phyloP scores from a whole-genome alignment of 2,888 invertebrate species.

The Dasysyrphus albostriatus region DNA sequence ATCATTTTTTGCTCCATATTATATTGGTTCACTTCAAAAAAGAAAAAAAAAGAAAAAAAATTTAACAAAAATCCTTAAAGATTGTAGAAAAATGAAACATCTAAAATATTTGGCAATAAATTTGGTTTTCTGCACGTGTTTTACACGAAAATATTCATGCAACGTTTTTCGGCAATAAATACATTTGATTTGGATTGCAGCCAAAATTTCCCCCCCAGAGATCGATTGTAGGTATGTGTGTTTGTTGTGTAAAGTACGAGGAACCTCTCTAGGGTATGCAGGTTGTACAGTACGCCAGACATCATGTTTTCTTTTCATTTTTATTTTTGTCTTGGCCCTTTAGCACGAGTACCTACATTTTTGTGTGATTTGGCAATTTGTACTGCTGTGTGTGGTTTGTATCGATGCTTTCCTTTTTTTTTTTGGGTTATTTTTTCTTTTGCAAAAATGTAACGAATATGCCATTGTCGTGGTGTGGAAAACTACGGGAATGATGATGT shows the following conservation, averaged over 20 bases:
- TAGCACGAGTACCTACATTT: slow-evolving; percentile 47
- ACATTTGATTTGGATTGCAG: slow-evolving; percentile 80
- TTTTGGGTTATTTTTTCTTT: background rate
- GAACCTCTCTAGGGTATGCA: slow-evolving; percentile 54
- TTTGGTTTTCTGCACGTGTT: slow-evolving; percentile 74
- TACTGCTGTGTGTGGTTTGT: slow-evolving; percentile 52
- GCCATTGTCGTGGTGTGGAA: slow-evolving; percentile 38
- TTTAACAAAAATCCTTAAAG: slow-evolving; percentile 48
- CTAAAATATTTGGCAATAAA: slow-evolving; percentile 75
- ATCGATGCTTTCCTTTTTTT: slow-evolving; percentile 38
- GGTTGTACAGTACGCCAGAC: slow-evolving; percentile 46
- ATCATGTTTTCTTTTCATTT: slow-evolving; percentile 28
- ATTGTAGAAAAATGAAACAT: slow-evolving; percentile 66
- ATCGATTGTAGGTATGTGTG: background rate
- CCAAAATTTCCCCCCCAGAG: slow-evolving; percentile 66
- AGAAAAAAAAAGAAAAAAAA: no score
- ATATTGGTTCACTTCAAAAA: background rate
- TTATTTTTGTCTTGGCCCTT: slow-evolving; percentile 5
- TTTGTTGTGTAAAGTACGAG: background rate
- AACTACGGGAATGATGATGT: slow-evolving; percentile 46
- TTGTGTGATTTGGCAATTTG: slow-evolving; percentile 58
- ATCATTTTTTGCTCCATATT: background rate
- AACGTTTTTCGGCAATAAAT: slow-evolving; percentile 83
- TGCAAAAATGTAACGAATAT: slow-evolving; percentile 43
- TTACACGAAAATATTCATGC: slow-evolving; percentile 80